phyloP scores from a whole-genome alignment of 2,797 vertebrate species.

The Centroberyx gerrardi region DNA sequence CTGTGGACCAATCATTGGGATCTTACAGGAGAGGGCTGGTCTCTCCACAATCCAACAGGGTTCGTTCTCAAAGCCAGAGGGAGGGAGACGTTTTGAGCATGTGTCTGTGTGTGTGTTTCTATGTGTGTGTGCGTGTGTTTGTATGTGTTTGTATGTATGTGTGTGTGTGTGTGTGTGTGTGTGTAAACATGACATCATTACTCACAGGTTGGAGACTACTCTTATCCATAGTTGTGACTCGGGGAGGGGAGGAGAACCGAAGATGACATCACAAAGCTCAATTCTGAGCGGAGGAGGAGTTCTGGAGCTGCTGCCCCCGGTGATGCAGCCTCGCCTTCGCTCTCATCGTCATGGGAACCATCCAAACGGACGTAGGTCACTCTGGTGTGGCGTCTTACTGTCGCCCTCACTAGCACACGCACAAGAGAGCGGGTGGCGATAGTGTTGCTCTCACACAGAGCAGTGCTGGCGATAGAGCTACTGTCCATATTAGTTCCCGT shows the following conservation, averaged over 20 bases:
- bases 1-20: slow-evolving; percentile 66
- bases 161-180: slow-evolving; percentile 60
- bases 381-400: slow-evolving; percentile 85
- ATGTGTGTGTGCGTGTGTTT: slow-evolving; percentile 51
- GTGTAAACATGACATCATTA: slow-evolving; percentile 91
- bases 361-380: slow-evolving; percentile 83
- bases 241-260: slow-evolving; percentile 86
- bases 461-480: slow-evolving; percentile 49
- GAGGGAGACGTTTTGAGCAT: slow-evolving; percentile 84
- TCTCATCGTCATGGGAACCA: slow-evolving; percentile 79
- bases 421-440: slow-evolving; percentile 77
- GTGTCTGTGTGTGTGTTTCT: slow-evolving; percentile 57
- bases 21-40: slow-evolving; percentile 65
- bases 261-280: slow-evolving; percentile 90
- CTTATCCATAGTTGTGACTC: slow-evolving; percentile 86
- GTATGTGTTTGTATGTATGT: slow-evolving; percentile 57
- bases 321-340: slow-evolving; percentile 76
- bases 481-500: slow-evolving; percentile 64
- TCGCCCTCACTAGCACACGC: slow-evolving; percentile 84
- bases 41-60: slow-evolving; percentile 66
- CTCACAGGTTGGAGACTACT: slow-evolving; percentile 86
- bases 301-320: slow-evolving; percentile 71
- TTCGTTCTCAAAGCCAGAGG: slow-evolving; percentile 82
- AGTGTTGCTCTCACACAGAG: slow-evolving; percentile 69
- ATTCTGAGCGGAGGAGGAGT: slow-evolving; percentile 86